Conservation (phyloP, 2,888 invertebrate species). For the Hirtodrosophila alboralis region DNA sequence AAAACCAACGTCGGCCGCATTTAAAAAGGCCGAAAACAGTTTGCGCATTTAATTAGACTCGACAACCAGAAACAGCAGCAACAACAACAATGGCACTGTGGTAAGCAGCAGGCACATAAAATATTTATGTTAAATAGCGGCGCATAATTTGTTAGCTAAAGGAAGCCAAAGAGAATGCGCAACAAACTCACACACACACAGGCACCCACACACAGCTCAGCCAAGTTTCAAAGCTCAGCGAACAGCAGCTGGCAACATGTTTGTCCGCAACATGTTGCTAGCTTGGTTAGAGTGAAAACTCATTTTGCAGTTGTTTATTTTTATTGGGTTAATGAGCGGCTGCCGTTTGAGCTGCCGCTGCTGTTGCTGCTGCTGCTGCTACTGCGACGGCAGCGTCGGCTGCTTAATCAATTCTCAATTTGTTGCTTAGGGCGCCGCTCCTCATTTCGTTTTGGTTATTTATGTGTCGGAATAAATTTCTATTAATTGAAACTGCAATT, state of each 20-base stretch:
- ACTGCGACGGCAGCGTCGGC: not conserved
- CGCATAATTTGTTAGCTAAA: slow-evolving; percentile 70
- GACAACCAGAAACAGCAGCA: slow-evolving; percentile 26
- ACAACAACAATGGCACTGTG: slow-evolving; percentile 22
- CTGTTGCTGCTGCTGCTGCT: not conserved
- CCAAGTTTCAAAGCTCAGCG: slow-evolving; percentile 24
- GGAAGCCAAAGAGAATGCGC: slow-evolving; percentile 21
- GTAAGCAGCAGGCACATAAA: slow-evolving; percentile 57
- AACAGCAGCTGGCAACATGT: slow-evolving; percentile 30
- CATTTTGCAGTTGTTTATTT: slow-evolving; percentile 39
- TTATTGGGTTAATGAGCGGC: slow-evolving; percentile 49
- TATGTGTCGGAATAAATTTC: slow-evolving; percentile 65
- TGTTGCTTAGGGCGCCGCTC: slow-evolving; percentile 29
- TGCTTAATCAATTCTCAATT: slow-evolving; percentile 59
- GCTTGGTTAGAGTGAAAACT: slow-evolving; percentile 24
- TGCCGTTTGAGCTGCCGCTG: slow-evolving; percentile 1
- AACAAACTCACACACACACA: slow-evolving; percentile 7
- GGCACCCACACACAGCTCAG: slow-evolving; percentile 16
- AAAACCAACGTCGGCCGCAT: slow-evolving; percentile 55
- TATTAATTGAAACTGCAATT: slow-evolving; percentile 69
- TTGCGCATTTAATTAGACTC: slow-evolving; percentile 74
- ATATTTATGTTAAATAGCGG: slow-evolving; percentile 56
- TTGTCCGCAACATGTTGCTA: slow-evolving; percentile 57
- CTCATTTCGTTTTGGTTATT: slow-evolving; percentile 51
- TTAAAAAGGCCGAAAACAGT: slow-evolving; percentile 60